A percentile compares a stretch with the other conserved stretches of the same genome.
Evolutionary conservation across 2,888 invertebrate genomes (phyloP).

Genomic region (Listrodromus nycthemerus): DNA sequence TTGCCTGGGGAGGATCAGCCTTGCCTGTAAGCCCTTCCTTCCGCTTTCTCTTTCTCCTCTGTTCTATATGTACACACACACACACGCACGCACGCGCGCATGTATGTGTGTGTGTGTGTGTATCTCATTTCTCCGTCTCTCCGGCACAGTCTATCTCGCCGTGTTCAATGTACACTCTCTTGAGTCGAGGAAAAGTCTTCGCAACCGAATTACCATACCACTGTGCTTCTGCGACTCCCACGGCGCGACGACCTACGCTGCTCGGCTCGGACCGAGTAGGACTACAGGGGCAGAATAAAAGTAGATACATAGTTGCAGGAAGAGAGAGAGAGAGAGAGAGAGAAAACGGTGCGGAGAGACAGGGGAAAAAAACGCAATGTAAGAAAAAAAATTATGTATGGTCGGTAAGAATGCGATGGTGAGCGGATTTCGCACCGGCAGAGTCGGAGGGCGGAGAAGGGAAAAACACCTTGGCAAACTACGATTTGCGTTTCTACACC

Average conservation of each 20-base stretch:
- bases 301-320: slow-evolving; percentile 13
- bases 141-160: slow-evolving; percentile 36
- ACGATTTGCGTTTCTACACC: slow-evolving; percentile 39
- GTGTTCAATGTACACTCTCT: slow-evolving; percentile 51
- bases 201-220: slow-evolving; percentile 57
- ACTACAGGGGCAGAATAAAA: slow-evolving; percentile 6
- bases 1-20: slow-evolving; percentile 91
- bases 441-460: slow-evolving; percentile 5
- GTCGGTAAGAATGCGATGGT: slow-evolving; percentile 25
- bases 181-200: slow-evolving; percentile 46
- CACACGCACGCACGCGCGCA: too few relatives aligned
- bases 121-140: slow-evolving; percentile 9
- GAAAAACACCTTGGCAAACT: background rate
- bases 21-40: slow-evolving; percentile 86
- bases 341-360: slow-evolving; percentile 1
- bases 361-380: background rate
- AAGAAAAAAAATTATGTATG: slow-evolving; percentile 49
- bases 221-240: slow-evolving; percentile 42
- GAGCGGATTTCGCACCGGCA: slow-evolving; percentile 17
- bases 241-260: slow-evolving; percentile 1
- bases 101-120: background rate
- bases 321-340: slow-evolving; percentile 36
- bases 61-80: too few relatives aligned
- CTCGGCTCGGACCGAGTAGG: background rate
- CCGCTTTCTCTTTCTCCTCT: slow-evolving; percentile 50